phyloP scores from a whole-genome alignment of 2,888 invertebrate species.

The Tetranychus piercei region DNA sequence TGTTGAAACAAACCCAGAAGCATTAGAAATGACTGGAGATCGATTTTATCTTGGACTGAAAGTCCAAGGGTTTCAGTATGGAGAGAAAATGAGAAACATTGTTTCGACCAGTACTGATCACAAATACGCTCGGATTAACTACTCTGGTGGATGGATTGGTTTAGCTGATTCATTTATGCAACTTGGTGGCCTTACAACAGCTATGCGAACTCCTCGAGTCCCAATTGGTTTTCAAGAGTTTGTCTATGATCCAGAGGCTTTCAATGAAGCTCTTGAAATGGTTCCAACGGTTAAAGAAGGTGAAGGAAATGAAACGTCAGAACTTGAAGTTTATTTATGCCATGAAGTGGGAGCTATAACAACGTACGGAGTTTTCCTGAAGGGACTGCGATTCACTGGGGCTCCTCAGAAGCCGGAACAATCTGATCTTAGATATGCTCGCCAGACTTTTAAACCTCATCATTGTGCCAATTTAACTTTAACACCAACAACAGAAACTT shows the following conservation, averaged over 20 bases:
- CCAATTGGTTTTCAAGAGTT: constrained; percentile 53
- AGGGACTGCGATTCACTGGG: neutral
- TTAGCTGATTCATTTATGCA: constrained; percentile 80
- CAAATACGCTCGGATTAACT: constrained; percentile 52
- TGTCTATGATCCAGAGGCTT: neutral
- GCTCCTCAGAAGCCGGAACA: neutral
- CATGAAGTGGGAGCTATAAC: neutral
- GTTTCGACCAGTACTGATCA: constrained; percentile 53
- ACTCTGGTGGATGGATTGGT: constrained; percentile 80
- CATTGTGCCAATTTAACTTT: neutral
- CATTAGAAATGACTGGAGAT: constrained; percentile 28
- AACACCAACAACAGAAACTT: neutral
- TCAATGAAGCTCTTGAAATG: constrained; percentile 1
- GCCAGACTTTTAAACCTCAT: neutral
- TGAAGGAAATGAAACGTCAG: neutral
- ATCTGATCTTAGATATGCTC: neutral
- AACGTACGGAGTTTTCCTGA: constrained; percentile 5
- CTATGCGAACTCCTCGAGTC: constrained; percentile 52
- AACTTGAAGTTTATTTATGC: neutral
- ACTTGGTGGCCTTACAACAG: neutral
- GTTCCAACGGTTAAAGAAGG: neutral
- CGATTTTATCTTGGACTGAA: constrained; percentile 71
- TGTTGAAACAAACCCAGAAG: constrained; percentile 5
- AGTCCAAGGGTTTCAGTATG: constrained; percentile 67
- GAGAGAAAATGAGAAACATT: constrained; percentile 62